phyloP scores from a whole-genome alignment of 2,113 vertebrate species.

The rabbit (Oryctolagus cuniculus) region mOryCun1.1 NC_091432.1:195682501-195683000 shows the following conservation, averaged over 20 bases:
- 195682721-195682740: constrained; percentile 56
- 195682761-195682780: constrained; percentile 55
- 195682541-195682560: constrained; percentile 61
- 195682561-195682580: neutral
- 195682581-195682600: constrained; percentile 65
- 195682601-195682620: neutral
- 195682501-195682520: neutral
- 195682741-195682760: constrained; percentile 13
- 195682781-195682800: constrained; percentile 45
- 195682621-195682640: constrained; percentile 38
- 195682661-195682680: constrained; percentile 13
- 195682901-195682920: neutral
- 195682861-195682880: neutral
- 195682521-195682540: constrained; percentile 37
- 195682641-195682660: constrained; percentile 57
- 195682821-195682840: constrained; percentile 47
- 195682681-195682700: constrained; percentile 59
- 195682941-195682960: neutral
- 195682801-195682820: neutral
- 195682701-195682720: constrained; percentile 20
- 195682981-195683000: constrained; percentile 58
- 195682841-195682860: neutral
- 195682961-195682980: neutral
- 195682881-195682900: neutral
- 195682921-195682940: neutral